Conservation (phyloP, 2,113 vertebrate genomes). For the Cygnus buccinator region DNA sequence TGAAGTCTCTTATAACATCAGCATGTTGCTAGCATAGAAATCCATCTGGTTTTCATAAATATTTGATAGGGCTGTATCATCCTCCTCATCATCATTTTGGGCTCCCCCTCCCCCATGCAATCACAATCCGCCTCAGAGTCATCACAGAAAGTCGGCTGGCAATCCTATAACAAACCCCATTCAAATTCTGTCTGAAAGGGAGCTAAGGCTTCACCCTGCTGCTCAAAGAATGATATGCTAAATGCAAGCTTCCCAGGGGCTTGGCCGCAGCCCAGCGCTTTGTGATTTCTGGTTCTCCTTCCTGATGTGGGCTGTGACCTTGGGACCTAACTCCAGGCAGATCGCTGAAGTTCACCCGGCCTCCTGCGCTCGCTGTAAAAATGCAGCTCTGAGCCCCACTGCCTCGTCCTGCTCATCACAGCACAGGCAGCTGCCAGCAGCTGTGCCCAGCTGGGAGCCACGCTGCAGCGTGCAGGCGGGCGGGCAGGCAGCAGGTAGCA, state of each 20-base stretch:
- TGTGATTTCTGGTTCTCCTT: conserved; percentile 75
- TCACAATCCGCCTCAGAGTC: conserved; percentile 45
- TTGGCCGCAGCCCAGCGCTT: conserved; percentile 77
- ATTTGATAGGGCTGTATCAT: conserved; percentile 54
- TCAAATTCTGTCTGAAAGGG: conserved; percentile 69
- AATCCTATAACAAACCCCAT: conserved; percentile 71
- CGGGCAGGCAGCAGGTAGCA: not conserved
- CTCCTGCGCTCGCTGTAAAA: not conserved
- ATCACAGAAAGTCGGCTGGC: conserved; percentile 63
- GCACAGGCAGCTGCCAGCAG: not conserved
- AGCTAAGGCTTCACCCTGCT: conserved; percentile 69
- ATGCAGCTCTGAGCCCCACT: rapidly evolving
- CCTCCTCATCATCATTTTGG: not conserved
- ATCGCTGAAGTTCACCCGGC: not conserved
- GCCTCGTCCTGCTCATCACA: not conserved
- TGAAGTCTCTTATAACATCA: conserved; percentile 71
- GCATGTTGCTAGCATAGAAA: conserved; percentile 18
- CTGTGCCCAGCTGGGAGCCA: not conserved
- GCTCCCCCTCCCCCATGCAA: not conserved
- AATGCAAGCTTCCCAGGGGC: conserved; percentile 73
- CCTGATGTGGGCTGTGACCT: conserved; percentile 64
- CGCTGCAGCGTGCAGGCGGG: not conserved
- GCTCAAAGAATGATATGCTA: conserved; percentile 72
- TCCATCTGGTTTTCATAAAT: conserved; percentile 74
- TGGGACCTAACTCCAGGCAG: conserved; percentile 46